Percentiles rank a stretch among this genome's conserved stretches.
phyloP scores from a whole-genome alignment of 2,797 vertebrate species.

The Anabacerthia variegaticeps region DNA sequence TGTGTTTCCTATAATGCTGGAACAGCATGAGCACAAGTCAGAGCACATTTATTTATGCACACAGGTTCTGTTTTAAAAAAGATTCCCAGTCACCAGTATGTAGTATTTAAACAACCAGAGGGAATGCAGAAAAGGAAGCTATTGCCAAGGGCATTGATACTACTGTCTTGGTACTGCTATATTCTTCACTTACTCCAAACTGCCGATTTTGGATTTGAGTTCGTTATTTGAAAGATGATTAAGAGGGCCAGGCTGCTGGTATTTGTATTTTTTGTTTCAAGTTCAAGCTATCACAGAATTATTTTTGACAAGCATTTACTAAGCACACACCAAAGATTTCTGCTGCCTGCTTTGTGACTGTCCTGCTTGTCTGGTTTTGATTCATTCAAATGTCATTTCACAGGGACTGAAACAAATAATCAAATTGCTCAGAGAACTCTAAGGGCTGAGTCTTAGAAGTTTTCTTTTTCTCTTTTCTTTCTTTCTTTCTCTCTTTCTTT shows the following conservation, averaged over 20 bases:
- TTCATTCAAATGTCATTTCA: conserved; percentile 31
- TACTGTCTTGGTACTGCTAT: background rate
- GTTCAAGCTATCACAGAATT: background rate
- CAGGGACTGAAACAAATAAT: conserved; percentile 1
- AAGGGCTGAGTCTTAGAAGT: conserved; percentile 25
- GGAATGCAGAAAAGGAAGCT: background rate
- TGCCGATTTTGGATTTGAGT: background rate
- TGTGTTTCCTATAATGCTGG: conserved; percentile 56
- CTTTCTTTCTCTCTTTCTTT: background rate
- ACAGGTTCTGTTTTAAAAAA: conserved; percentile 21
- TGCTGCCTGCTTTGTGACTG: background rate
- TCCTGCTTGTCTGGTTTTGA: conserved; percentile 18
- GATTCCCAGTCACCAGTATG: background rate
- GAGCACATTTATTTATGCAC: conserved; percentile 7
- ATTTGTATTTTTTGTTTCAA: background rate
- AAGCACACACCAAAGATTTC: background rate
- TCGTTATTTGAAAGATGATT: background rate
- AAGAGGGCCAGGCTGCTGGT: background rate
- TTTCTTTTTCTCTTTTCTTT: conserved; percentile 26
- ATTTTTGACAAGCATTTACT: background rate
- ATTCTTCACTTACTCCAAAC: background rate
- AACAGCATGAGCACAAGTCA: conserved; percentile 24
- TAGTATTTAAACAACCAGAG: background rate
- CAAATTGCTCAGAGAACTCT: conserved; percentile 30
- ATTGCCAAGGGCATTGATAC: background rate